Evolutionary conservation across 2,113 vertebrate species (phyloP), one percentile per base, ranked within the genome.

Genomic region (Zonotrichia leucophrys): DNA sequence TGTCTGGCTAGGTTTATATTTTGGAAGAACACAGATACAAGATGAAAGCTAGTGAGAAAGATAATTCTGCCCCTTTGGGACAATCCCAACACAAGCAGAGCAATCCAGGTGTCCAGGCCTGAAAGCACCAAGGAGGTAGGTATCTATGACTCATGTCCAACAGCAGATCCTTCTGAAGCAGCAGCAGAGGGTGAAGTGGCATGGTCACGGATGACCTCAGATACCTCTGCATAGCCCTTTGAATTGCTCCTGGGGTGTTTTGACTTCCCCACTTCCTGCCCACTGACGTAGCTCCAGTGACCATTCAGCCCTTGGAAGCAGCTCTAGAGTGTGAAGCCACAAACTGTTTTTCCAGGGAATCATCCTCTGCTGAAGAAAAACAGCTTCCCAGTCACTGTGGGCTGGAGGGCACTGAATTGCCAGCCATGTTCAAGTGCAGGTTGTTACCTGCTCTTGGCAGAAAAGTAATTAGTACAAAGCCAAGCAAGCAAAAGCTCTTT

Each of bases 231-330:
- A 0, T 4, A 69, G 47, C 53, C 37, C 74, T 85, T 58, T 83
- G 18, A 80, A 77, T 77, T 90, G 83, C 50, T 87, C 41, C 70
- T 73, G 41, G 11, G 22, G 6, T 7, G 0, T 87, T 91, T 79
- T 76, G 82, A 28, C 73, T 76, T 95, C 31, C 22, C 92, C 59
- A 39, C 59, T 92, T 95, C 93, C 94, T 93, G 82, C 52, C 55
- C 83, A 14, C 39, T 0, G 2, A 80, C 1, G 3, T 44, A 39
- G 24, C 23, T 91, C 31, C 0, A 0, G 28, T 79, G 78, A 59
- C 49, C 1, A 12, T 66, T 79, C 68, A 74, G 42, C 59, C 72
- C 59, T n/a, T 42, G 39, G 35, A 42, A 90, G 39, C 59, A 83
- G 72, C 10, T 2, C 72, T 52, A 50, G 16, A 90, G 59, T 0